phyloP scores from a whole-genome alignment of 2,113 vertebrate genomes.

The Nycticebus coucang region DNA sequence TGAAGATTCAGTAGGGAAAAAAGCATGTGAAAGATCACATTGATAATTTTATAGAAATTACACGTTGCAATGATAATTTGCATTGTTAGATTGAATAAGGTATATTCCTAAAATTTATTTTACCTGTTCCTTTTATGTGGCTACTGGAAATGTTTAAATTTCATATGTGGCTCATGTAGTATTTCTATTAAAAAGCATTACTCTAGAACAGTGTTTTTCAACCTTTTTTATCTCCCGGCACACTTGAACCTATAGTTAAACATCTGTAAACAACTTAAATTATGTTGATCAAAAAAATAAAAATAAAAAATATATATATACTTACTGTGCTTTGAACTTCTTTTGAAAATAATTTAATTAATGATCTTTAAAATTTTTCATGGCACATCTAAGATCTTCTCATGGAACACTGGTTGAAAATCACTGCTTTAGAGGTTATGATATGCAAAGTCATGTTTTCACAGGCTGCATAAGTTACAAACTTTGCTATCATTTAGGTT shows the following conservation, averaged over 20 bases:
- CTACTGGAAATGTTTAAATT: background rate
- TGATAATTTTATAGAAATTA: background rate
- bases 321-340: too few relatives aligned
- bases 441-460: background rate
- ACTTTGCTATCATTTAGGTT: background rate
- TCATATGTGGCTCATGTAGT: background rate
- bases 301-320: too few relatives aligned
- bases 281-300: too few relatives aligned
- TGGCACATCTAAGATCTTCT: too few relatives aligned
- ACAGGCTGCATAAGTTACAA: background rate
- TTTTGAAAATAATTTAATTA: too few relatives aligned
- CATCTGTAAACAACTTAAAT: too few relatives aligned
- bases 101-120: constrained; percentile 12
- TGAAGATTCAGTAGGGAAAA: background rate
- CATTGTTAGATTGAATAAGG: background rate
- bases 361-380: too few relatives aligned
- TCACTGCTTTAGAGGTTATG: background rate
- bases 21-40: background rate
- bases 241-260: too few relatives aligned
- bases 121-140: background rate
- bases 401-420: background rate
- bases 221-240: too few relatives aligned
- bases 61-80: background rate
- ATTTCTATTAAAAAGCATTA: background rate
- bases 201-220: background rate